Conservation (phyloP, 2,888 invertebrate genomes). For the Drosophila prostipennis region DNA sequence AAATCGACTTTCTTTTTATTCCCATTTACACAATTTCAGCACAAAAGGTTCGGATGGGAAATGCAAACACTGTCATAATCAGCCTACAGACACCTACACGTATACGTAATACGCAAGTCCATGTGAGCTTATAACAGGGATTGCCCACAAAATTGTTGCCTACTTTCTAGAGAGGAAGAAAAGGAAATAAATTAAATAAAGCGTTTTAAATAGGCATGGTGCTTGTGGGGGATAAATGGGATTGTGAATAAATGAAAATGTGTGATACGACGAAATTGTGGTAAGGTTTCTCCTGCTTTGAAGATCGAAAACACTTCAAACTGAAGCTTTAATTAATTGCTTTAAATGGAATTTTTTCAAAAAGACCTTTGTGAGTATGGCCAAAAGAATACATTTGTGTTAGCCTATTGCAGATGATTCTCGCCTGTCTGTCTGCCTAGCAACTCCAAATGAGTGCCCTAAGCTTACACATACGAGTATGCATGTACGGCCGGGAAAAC, state of each 20-base stretch:
- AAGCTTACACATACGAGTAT: conserved; percentile 32
- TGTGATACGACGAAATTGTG: neutral
- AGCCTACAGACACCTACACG: conserved; percentile 33
- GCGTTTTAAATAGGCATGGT: conserved; percentile 4
- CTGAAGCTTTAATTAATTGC: conserved; percentile 7
- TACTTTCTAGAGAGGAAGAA: conserved; percentile 27
- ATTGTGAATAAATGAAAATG: conserved; percentile 21
- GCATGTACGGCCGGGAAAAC: neutral
- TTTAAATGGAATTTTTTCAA: conserved; percentile 5
- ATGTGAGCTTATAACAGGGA: conserved; percentile 42
- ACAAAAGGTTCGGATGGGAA: conserved; percentile 19
- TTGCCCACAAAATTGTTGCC: conserved; percentile 33
- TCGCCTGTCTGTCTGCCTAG: conserved; percentile 44
- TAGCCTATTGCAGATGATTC: conserved; percentile 3
- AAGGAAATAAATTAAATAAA: conserved; percentile 25
- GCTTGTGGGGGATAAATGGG: conserved; percentile 1
- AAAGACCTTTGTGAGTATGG: neutral
- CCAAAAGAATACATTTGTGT: conserved; percentile 3
- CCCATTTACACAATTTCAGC: conserved; percentile 17
- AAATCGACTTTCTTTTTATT: neutral
- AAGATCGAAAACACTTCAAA: conserved; percentile 4
- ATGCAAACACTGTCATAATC: conserved; percentile 40
- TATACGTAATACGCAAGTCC: conserved; percentile 27
- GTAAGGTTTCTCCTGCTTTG: neutral
- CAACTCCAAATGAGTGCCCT: conserved; percentile 62